A percentile compares a stretch with the other conserved stretches of the same genome.
These are phyloP conservation scores for Bursaphelenchus mucronatus DNA, from an alignment of 1,140 invertebrate species.

Conservation along the genomic window DNA sequence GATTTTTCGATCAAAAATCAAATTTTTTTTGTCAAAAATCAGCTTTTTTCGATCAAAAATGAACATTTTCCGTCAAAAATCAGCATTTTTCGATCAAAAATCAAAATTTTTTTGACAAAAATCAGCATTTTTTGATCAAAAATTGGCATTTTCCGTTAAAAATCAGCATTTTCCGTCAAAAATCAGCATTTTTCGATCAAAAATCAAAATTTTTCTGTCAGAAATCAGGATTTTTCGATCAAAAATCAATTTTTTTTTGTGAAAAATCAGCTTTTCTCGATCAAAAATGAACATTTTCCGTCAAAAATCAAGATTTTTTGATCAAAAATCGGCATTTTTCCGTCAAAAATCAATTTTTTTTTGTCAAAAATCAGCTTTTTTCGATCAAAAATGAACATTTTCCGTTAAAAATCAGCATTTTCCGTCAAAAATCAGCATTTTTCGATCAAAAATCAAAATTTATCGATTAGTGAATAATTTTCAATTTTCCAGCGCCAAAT, in stretches of 20 bases:
- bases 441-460: background rate
- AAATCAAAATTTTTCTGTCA: background rate
- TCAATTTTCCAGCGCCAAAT: no score
- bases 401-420: background rate
- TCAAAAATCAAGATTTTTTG: constrained; percentile 8
- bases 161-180: background rate
- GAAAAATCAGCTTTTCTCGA: no score
- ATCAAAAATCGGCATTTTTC: background rate
- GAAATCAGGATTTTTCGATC: no score
- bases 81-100: no score
- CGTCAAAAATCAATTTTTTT: background rate
- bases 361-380: no score
- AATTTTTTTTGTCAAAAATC: no score
- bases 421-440: constrained; percentile 4
- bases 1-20: no score
- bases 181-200: background rate
- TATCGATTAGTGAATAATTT: background rate
- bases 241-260: no score
- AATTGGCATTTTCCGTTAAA: background rate
- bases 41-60: no score
- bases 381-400: no score
- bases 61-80: no score
- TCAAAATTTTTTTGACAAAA: background rate
- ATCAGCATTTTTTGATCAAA: background rate
- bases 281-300: background rate